phyloP scores from a whole-genome alignment of 2,888 invertebrate genomes.

The Autographa pulchrina region DNA sequence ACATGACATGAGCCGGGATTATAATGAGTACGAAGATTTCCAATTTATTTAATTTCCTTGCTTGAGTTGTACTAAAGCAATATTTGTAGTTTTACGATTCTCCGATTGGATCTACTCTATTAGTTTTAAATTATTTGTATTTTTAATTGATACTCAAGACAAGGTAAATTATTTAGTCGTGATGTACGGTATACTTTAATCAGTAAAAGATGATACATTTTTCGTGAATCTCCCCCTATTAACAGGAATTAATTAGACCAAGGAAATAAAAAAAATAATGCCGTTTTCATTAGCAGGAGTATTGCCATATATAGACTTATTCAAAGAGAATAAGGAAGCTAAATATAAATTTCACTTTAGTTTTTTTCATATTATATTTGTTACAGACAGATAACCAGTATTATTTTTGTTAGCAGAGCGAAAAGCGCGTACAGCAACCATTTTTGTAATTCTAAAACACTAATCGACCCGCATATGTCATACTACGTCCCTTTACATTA shows the following conservation, averaged over 20 bases:
- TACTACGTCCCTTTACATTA: neutral
- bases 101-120: slow-evolving; percentile 34
- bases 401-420: neutral
- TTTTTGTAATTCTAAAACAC: slow-evolving; percentile 17
- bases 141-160: slow-evolving; percentile 45
- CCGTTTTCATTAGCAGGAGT: too few species aligned
- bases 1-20: slow-evolving; percentile 38
- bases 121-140: slow-evolving; percentile 29
- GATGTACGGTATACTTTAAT: slow-evolving; percentile 36
- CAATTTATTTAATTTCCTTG: slow-evolving; percentile 26
- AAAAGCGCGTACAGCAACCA: slow-evolving; percentile 11
- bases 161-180: slow-evolving; percentile 55
- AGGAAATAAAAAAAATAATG: too few species aligned
- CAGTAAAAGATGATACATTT: slow-evolving; percentile 35
- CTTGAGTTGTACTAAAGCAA: slow-evolving; percentile 12
- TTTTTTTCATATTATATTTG: neutral
- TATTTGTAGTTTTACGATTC: slow-evolving; percentile 37
- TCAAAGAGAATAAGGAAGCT: too few species aligned
- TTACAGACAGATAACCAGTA: neutral
- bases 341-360: neutral
- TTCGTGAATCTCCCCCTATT: slow-evolving; percentile 25
- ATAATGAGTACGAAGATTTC: slow-evolving; percentile 34
- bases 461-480: slow-evolving; percentile 9
- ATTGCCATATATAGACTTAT: too few species aligned
- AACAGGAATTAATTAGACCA: neutral